Base-by-base conservation (phyloP, 2,888 invertebrate species). In the Nomada ferruginata region DNA sequence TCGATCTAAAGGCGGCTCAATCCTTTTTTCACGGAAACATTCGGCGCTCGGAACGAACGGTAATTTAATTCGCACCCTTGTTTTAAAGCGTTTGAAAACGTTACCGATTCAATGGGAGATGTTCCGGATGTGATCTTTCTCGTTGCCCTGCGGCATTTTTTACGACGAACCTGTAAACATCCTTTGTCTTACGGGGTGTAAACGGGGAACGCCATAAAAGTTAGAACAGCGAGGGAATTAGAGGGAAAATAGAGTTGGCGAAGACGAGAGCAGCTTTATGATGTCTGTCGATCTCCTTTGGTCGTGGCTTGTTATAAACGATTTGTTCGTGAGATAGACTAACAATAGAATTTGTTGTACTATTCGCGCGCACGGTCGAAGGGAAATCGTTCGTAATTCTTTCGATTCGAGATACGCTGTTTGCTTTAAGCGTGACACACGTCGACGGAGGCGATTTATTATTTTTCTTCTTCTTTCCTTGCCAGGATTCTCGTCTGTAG, bases 251-350 rank as follows among this genome's bases (percentile, higher is more conserved):
- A 57, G 68, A 7, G 18, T 23, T 42, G 29, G 13, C 20, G 18
- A 50, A 57, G 44, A 10, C 47, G 47, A 3, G 55, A 68, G 53
- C 68, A 71, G 42, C 76, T 83, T 71, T 68, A 77, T 13, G 42
- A 20, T 18, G 53, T 50, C 57, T 10, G 52, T 44, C 57, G 61
- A n/a, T 59, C 57, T 73, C 55, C 50, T 18, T 71, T 26, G 44
- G 13, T 74, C 71, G 50, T 47, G 66, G 47, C 63, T 79, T 73
- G 69, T 73, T 73, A 66, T 61, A 69, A 76, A 52, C 64, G 61
- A 72, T 75, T 64, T 72, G 63, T 75, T 36, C 36, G 36, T 7
- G 36, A 36, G 36, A 36, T 47, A 47, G 47, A 10, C 47, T 47
- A 15, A 10, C 47, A 47, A 47, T 47, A 47, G 47, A 47, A 47